A percentile compares a stretch with the other conserved stretches of the same genome.
Conservation (phyloP, 2,888 invertebrate species). For the Chorisops tibialis region DNA sequence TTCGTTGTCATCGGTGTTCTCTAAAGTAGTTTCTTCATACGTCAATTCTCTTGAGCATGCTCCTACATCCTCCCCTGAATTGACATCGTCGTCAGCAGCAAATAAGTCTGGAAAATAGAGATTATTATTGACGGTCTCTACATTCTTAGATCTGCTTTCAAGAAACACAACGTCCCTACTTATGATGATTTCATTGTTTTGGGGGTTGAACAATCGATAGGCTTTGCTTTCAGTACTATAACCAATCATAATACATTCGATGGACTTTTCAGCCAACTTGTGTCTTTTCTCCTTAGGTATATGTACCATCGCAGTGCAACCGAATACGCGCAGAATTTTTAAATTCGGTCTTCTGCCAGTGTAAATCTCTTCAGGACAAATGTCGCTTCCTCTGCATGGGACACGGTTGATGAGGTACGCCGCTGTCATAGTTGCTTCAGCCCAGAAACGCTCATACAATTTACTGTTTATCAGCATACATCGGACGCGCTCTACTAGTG, state of each 20-base stretch:
- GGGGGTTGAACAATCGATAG: constrained; percentile 15
- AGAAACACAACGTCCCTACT: constrained; percentile 8
- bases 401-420: constrained; percentile 32
- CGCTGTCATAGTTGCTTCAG: constrained; percentile 29
- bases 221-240: constrained; percentile 31
- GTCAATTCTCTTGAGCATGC: no score
- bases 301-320: constrained; percentile 30
- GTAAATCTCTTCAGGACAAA: constrained; percentile 32
- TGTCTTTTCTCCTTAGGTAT: constrained; percentile 31
- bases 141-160: no score
- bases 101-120: no score
- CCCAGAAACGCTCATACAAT: constrained; percentile 32
- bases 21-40: no score
- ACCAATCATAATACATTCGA: constrained; percentile 30
- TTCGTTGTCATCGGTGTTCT: no score
- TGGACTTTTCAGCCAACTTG: constrained; percentile 28
- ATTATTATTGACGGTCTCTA: no score
- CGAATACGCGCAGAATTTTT: constrained; percentile 29
- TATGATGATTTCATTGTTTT: neutral
- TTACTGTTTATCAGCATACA: constrained; percentile 35
- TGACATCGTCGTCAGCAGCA: no score
- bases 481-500: constrained; percentile 34
- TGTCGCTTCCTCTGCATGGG: constrained; percentile 30
- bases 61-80: no score
- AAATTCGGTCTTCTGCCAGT: constrained; percentile 22